Conservation (phyloP, 2,113 vertebrate genomes). For the Arvicanthis niloticus region DNA sequence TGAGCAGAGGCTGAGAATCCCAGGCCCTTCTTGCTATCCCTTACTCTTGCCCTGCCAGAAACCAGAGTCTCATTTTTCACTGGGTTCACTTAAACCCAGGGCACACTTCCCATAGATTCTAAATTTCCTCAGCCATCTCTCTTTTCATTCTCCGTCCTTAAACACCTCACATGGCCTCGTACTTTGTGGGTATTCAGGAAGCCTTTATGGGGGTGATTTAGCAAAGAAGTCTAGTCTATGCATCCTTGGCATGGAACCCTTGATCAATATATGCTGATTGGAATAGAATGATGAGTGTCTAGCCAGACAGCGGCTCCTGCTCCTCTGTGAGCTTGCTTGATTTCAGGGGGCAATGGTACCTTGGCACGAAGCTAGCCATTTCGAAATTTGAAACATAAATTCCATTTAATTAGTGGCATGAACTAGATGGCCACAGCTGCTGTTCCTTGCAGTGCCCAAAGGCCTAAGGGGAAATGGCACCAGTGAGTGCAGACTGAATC, state of each 20-base stretch:
- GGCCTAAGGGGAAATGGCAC: conserved; percentile 64
- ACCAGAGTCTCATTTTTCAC: background rate
- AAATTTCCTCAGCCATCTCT: background rate
- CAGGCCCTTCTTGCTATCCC: background rate
- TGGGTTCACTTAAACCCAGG: background rate
- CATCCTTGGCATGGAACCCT: background rate
- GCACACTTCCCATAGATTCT: background rate
- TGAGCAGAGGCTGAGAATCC: background rate
- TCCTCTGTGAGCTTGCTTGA: conserved; percentile 25
- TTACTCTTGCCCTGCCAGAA: no score
- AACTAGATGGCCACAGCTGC: conserved; percentile 79
- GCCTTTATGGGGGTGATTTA: background rate
- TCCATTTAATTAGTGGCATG: conserved; percentile 79
- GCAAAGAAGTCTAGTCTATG: background rate
- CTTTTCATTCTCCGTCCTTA: background rate
- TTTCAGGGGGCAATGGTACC: conserved; percentile 50
- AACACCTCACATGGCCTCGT: background rate
- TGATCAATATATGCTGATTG: conserved; percentile 35
- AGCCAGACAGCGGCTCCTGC: conserved; percentile 27
- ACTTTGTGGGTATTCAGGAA: background rate
- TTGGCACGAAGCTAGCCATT: conserved; percentile 73
- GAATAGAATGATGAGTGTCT: background rate
- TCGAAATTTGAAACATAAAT: conserved; percentile 79
- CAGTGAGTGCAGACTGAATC: background rate
- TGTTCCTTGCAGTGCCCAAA: conserved; percentile 69